Percentiles rank a stretch among this genome's conserved stretches.
Evolutionary conservation across 2,113 vertebrate species (phyloP).

Genomic region (Ardeotis arabs): DNA sequence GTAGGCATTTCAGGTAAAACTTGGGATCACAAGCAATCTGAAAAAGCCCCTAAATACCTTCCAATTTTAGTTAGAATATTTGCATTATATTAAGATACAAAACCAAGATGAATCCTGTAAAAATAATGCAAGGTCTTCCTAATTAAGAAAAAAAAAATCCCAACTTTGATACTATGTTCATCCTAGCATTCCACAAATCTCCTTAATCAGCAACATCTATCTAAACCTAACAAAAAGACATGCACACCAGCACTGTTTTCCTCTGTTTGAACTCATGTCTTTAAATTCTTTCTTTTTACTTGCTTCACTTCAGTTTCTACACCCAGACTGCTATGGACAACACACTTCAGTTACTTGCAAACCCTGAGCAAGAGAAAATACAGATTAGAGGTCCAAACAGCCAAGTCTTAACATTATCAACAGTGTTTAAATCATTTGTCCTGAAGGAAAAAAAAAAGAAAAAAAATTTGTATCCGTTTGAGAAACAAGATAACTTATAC

Average conservation of each 20-base stretch:
- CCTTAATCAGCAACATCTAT: background rate
- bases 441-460: background rate
- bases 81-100: background rate
- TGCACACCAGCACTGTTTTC: background rate
- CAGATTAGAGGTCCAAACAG: background rate
- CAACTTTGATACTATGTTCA: background rate
- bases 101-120: background rate
- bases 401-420: background rate
- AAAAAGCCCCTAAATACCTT: background rate
- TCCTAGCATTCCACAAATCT: background rate
- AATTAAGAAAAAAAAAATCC: background rate
- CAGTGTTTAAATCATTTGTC: background rate
- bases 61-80: background rate
- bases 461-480: fast-evolving
- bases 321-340: background rate
- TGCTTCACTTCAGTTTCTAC: background rate
- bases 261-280: background rate
- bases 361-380: background rate
- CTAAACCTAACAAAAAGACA: background rate
- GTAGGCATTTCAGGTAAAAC: background rate
- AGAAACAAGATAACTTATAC: background rate
- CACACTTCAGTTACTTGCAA: background rate
- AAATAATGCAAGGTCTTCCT: background rate
- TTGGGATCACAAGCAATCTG: background rate
- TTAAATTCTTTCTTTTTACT: background rate